A percentile compares a stretch with the other conserved stretches of the same genome.
phyloP scores from a whole-genome alignment of 1,140 invertebrate genomes.

The Ceratina japonica region DNA sequence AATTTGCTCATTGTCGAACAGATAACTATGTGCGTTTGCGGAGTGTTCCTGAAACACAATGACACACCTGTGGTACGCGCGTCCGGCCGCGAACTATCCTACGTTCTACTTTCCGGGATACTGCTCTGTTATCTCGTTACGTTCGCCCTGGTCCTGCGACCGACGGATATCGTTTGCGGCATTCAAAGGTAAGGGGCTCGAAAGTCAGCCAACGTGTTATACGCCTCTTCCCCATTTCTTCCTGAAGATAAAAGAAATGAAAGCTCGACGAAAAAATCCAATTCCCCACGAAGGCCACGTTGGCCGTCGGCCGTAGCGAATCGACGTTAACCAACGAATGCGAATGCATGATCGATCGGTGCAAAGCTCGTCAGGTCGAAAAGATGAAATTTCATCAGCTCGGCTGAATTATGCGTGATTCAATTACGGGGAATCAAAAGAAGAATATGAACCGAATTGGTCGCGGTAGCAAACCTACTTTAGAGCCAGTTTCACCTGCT shows the following conservation, averaged over 20 bases:
- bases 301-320: neutral
- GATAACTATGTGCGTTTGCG: slow-evolving; percentile 81
- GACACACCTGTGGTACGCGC: slow-evolving; percentile 94
- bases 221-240: neutral
- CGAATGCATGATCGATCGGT: slow-evolving; percentile 26
- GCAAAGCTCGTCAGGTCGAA: slow-evolving; percentile 20
- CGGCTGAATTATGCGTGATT: slow-evolving; percentile 31
- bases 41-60: slow-evolving; percentile 87
- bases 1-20: slow-evolving; percentile 51
- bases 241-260: too few species aligned
- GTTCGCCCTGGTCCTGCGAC: slow-evolving; percentile 89
- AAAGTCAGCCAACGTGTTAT: neutral
- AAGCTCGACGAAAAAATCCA: neutral
- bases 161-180: slow-evolving; percentile 87
- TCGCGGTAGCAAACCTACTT: neutral
- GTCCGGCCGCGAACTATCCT: slow-evolving; percentile 93
- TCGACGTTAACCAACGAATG: slow-evolving; percentile 17
- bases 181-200: slow-evolving; percentile 84
- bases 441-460: slow-evolving; percentile 25
- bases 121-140: slow-evolving; percentile 94
- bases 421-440: slow-evolving; percentile 33
- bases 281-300: slow-evolving; percentile 9
- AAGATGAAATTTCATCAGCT: slow-evolving; percentile 25
- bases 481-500: slow-evolving; percentile 16
- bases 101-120: slow-evolving; percentile 92